Conservation (phyloP, 2,888 invertebrate genomes). For the Biston stratarius region DNA sequence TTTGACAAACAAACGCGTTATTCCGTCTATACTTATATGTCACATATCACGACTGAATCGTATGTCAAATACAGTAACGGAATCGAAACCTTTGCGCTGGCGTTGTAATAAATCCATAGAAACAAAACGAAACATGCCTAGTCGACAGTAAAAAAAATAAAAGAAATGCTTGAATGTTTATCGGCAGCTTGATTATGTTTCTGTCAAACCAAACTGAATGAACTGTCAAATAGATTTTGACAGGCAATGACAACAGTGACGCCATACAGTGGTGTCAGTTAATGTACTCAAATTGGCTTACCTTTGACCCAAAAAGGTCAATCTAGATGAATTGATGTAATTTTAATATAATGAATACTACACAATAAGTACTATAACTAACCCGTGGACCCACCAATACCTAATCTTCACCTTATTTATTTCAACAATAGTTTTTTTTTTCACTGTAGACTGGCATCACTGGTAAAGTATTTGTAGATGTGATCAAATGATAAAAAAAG, state of each 20-base stretch:
- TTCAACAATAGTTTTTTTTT: conserved; percentile 28
- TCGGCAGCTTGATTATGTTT: background rate
- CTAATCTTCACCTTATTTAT: conserved; percentile 18
- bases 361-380: conserved; percentile 19
- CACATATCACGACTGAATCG: too few relatives aligned
- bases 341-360: background rate
- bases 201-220: background rate
- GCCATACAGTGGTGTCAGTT: background rate
- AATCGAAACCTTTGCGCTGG: too few relatives aligned
- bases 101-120: too few relatives aligned
- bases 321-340: conserved; percentile 2
- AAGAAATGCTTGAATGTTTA: too few relatives aligned
- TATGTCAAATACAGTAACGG: too few relatives aligned
- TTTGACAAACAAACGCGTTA: too few relatives aligned
- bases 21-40: too few relatives aligned
- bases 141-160: too few relatives aligned
- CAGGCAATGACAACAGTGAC: conserved; percentile 1
- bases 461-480: background rate
- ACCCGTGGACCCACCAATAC: conserved; percentile 33
- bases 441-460: conserved; percentile 8
- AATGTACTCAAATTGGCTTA: conserved; percentile 1
- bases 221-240: conserved; percentile 3
- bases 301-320: background rate
- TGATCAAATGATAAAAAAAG: background rate
- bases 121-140: too few relatives aligned